Conservation (phyloP, 2,797 vertebrate species). For the Coracias cyanogaster region DNA sequence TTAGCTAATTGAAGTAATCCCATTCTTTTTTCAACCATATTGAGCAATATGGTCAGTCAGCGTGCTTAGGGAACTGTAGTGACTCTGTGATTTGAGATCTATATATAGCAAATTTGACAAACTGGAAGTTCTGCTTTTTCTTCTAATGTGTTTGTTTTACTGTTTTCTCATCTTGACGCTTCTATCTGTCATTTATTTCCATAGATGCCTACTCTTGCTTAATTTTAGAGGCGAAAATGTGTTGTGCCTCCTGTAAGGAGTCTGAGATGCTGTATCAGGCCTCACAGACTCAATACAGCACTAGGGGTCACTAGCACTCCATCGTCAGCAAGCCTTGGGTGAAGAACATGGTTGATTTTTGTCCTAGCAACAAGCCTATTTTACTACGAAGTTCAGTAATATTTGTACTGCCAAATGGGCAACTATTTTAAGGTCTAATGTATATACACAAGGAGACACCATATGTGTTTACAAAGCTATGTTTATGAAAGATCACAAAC, state of each 20-base stretch:
- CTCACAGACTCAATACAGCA: neutral
- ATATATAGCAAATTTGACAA: neutral
- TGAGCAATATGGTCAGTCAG: neutral
- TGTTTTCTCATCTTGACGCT: neutral
- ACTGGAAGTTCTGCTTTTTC: neutral
- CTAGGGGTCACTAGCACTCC: conserved; percentile 76
- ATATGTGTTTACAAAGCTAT: neutral
- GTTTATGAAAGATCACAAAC: neutral
- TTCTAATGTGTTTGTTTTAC: neutral
- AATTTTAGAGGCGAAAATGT: neutral
- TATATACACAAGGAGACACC: neutral
- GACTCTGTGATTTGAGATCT: neutral
- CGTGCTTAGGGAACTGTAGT: neutral
- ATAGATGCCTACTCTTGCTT: neutral
- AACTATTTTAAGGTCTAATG: neutral
- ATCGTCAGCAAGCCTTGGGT: neutral
- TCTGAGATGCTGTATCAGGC: accelerated
- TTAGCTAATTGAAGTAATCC: neutral
- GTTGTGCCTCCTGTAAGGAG: accelerated
- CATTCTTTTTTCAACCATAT: neutral
- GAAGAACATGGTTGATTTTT: accelerated
- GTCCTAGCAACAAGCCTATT: neutral
- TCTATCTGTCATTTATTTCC: neutral
- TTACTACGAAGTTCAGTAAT: neutral
- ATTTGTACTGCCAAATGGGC: neutral